Base-by-base conservation (phyloP, 92 coral and sea anemone genomes). In the Siderastrea radians region DNA sequence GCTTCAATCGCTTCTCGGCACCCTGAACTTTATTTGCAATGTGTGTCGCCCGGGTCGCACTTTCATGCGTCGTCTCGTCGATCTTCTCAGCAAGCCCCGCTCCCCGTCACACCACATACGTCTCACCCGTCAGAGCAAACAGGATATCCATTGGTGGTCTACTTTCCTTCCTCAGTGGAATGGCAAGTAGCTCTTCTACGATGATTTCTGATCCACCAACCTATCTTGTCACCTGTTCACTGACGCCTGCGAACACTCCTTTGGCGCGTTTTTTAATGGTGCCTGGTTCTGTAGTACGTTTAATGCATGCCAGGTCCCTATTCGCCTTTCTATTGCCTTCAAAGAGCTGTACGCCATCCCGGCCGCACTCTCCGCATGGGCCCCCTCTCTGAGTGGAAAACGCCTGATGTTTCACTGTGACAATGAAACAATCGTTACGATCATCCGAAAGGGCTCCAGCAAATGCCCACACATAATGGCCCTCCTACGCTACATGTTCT, bases 31-130 rank as follows among this genome's bases (percentile, higher is more conserved):
- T 45, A 78, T 82, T 43, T 88, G 90, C n/a, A 72, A 48, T 2
- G 90, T 92, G 9, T 89, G 91, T 49, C 87, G 83, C 58, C 92
- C 90, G 1, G 95, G 92, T 5, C 59, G 90, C 38, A 91, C 89
- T 3, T 91, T 91, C 49, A 38, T 91, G 6, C 81, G 91, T 9
- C 84, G 94, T 14, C 81, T 92, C 76, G 84, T 92, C 61, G 88
- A 84, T 76, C 74, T 92, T 14, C 83, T 84, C 8, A 84, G 67
- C 49, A 74, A 55, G 1, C 80, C 85, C 7, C 38, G 64, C 10
- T 84, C 69, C 71, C 86, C 86, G 45, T 64, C 50, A 2, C 91
- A 92, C 65, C 85, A n/a, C 66, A 61, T 72, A 49, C 85, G 95
- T 13, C 75, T 88, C 14, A 92, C 80, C 52, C 75, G 55, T 7